Evolutionary conservation across 2,888 invertebrate genomes (phyloP).

Genomic region (Trichogramma dendrolimi): DNA sequence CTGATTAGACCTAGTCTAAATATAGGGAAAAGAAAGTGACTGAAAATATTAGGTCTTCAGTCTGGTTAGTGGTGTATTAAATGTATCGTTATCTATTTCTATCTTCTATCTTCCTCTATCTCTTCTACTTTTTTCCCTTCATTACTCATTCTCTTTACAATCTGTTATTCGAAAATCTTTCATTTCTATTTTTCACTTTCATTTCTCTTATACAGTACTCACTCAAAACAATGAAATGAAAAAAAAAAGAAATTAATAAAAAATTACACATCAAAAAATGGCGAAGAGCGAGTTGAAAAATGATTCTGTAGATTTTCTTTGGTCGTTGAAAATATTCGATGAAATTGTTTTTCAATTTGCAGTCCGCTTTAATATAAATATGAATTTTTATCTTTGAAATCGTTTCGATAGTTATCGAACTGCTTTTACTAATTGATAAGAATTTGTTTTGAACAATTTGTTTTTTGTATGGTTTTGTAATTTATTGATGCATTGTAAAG

Average conservation of each 20-base stretch:
- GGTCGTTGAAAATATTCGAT: neutral
- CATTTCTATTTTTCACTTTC: conserved; percentile 52
- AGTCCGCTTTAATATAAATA: neutral
- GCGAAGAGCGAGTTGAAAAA: conserved; percentile 20
- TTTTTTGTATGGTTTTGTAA: too few relatives aligned
- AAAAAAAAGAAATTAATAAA: conserved; percentile 23
- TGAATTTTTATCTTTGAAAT: neutral
- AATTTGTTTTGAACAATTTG: too few relatives aligned
- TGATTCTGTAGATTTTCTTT: too few relatives aligned
- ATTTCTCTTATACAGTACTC: conserved; percentile 40
- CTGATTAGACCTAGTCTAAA: too few relatives aligned
- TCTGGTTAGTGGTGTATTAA: neutral
- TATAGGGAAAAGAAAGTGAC: too few relatives aligned
- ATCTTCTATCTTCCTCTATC: conserved; percentile 17
- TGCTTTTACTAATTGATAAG: too few relatives aligned
- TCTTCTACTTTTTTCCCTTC: conserved; percentile 4
- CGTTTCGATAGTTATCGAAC: neutral
- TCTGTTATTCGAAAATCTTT: conserved; percentile 43
- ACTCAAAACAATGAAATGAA: conserved; percentile 24
- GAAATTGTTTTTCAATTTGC: neutral
- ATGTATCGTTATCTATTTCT: neutral
- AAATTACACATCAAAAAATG: conserved; percentile 16
- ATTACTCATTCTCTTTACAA: conserved; percentile 14
- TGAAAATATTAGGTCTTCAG: too few relatives aligned
- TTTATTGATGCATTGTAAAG: too few relatives aligned